Base-by-base conservation (phyloP, 2,888 invertebrate species). In the Ptilodon capucinus region DNA sequence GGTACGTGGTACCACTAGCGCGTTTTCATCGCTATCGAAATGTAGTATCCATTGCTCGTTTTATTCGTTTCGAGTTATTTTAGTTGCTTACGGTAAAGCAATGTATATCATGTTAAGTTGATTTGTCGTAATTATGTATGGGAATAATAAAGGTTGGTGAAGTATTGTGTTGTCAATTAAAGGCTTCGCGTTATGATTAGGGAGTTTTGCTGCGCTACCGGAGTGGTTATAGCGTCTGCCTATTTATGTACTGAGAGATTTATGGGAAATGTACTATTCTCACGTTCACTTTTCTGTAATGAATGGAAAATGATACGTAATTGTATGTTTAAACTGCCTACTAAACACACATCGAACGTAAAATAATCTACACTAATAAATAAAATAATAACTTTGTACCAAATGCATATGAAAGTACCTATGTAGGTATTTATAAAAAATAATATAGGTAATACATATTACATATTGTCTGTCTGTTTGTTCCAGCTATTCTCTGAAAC, bases 91-190 rank as follows among this genome's bases (percentile, higher is more conserved):
- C 6, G 4, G 32, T 14, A 32, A 5, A 32, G 9, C 17, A 18
- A 17, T 35, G 35, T 17, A 35, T 0, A 17, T 11, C 2, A 35
- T 2, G 11, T 1, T 16, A 7, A 35, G 14, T 8, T 9, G 4
- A 35, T 35, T 35, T 35, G 9, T 17, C 9, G 17, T 11, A 35
- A 32, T n/a, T 32, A 18, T 14, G 28, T 28, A 28, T 23, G 23
- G 28, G 11, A 28, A 28, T n/a, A n/a, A 28, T 28, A 4, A 28
- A 28, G 11, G n/a, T 28, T 11, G 6, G 36, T 11, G 11, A 19
- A 19, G 38, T 38, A 38, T 38, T 38, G 38, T 38, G 19, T 38
- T 38, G 38, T 19, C 19, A 35, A 35, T 35, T 17, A 35, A 34
- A 34, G 19, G 1, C 19, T 35, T 35, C n/a, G 7, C 19, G 8